Base-by-base conservation (phyloP, 92 coral and sea anemone species). In the Virgularia gustaviana region DNA sequence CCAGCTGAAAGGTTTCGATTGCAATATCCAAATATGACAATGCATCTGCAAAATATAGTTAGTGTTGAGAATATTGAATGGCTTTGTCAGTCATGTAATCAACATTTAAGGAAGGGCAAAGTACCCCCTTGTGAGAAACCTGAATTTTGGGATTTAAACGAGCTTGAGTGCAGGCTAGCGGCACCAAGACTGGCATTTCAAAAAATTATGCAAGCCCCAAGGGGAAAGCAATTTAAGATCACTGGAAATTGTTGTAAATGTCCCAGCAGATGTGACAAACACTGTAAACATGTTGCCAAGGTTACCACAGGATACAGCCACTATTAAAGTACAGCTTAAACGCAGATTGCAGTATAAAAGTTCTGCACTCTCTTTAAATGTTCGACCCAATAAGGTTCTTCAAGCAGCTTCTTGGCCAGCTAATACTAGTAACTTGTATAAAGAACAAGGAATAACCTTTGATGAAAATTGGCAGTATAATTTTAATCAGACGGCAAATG, bases 1-100 rank as follows among this genome's bases (percentile, higher is more conserved):
- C 49, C 33, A 45, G 75, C 73, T 55, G 57, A 20, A 77, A 84
- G 52, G 19, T 76, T 84, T 38, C 70, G 74, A 51, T 13, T 43
- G 34, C 54, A 32, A 45, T 62, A 44, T 25, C 83, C 80, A 64
- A 57, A 25, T 57, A 60, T 45, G 12, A 59, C 37, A n/a, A 80
- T 63, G 41, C 51, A 73, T 62, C 73, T 63, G 16, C 29, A 36
- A 28, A 42, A 65, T 57, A 65, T 42, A 56, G 42, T 25, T 58
- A 79, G 85, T 84, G 88, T 79, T 58, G 74, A 84, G 36, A 66
- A 27, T 70, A 58, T 63, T 8, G 81, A 83, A 51, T 83, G 88
- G 88, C 18, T 83, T 11, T 83, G 88, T 51, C 77, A 36, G 33
- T 54, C 83, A 34, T 78, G 88, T 43, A 36, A 73, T 55, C 79